phyloP scores from a whole-genome alignment of 2,797 vertebrate species.

The Crossoptilon crossoptilon region DNA sequence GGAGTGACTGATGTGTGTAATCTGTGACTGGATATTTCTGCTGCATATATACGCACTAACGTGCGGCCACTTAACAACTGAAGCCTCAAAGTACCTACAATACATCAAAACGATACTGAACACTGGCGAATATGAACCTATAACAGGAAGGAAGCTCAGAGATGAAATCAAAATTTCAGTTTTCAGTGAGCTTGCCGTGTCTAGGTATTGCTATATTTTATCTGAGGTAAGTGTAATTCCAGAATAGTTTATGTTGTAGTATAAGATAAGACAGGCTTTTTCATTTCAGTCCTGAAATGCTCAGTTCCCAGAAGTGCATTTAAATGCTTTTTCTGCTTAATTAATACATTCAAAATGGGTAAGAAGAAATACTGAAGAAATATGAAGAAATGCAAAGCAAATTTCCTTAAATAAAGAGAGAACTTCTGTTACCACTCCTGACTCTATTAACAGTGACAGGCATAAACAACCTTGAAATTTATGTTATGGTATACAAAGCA shows the following conservation, averaged over 20 bases:
- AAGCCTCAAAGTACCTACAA: slow-evolving; percentile 23
- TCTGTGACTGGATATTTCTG: slow-evolving; percentile 52
- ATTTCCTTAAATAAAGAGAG: not conserved
- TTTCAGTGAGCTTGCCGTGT: not conserved
- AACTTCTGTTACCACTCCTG: not conserved
- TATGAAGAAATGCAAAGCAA: not conserved
- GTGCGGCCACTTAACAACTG: slow-evolving; percentile 24
- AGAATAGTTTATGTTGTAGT: not conserved
- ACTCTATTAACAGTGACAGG: not conserved
- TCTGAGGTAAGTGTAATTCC: not conserved
- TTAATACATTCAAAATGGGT: not conserved
- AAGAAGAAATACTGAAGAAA: not conserved
- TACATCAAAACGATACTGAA: slow-evolving; percentile 54
- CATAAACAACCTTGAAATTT: not conserved
- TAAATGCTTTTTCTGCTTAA: not conserved
- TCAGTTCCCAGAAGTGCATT: not conserved
- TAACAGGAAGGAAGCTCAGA: slow-evolving; percentile 24
- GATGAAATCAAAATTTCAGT: slow-evolving; percentile 11
- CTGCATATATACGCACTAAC: slow-evolving; percentile 46
- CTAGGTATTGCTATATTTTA: slow-evolving; percentile 1
- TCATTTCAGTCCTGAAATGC: not conserved
- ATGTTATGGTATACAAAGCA: not conserved
- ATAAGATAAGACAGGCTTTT: not conserved
- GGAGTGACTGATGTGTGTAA: slow-evolving; percentile 58
- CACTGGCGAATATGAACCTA: not conserved